phyloP scores from a whole-genome alignment of 2,113 vertebrate species.

The Acinonyx jubatus region DNA sequence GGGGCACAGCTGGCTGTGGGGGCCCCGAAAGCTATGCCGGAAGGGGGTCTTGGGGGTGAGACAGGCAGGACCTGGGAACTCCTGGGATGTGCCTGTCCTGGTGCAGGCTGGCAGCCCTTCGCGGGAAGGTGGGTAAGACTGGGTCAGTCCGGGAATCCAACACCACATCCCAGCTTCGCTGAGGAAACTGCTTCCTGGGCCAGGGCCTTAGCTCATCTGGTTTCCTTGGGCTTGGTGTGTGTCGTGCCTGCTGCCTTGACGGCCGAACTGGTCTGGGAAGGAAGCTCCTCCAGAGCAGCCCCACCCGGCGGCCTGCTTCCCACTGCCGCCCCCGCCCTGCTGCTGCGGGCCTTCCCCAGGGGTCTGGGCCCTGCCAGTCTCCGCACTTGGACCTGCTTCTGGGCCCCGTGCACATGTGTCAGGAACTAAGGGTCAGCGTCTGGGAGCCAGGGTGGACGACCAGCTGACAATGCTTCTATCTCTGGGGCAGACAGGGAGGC shows the following conservation, averaged over 20 bases:
- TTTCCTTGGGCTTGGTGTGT: not conserved
- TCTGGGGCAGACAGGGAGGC: not conserved
- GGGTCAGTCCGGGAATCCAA: not conserved
- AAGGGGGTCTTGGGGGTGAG: not conserved
- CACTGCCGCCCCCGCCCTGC: not conserved
- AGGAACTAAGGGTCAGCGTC: not conserved
- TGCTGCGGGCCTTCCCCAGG: not conserved
- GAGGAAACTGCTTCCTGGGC: slow-evolving; percentile 30
- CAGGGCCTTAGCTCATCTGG: not conserved
- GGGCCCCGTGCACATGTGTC: not conserved
- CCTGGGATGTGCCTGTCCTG: not conserved
- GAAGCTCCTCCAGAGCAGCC: not conserved
- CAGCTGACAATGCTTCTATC: not conserved
- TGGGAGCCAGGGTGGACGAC: not conserved
- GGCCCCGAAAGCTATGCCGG: not conserved
- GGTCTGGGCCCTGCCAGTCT: not conserved
- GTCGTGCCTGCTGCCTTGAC: not conserved
- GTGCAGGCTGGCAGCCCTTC: not conserved
- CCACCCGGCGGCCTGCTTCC: not conserved
- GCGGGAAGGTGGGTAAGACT: not conserved
- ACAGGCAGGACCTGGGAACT: not conserved
- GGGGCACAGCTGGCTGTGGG: not conserved
- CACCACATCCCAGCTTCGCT: not conserved
- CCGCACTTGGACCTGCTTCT: not conserved
- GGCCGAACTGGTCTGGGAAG: slow-evolving; percentile 28